Percentiles rank a stretch among this genome's conserved stretches.
Evolutionary conservation across 2,888 invertebrate genomes (phyloP).

Genomic region (Tenthredo mesomela): DNA sequence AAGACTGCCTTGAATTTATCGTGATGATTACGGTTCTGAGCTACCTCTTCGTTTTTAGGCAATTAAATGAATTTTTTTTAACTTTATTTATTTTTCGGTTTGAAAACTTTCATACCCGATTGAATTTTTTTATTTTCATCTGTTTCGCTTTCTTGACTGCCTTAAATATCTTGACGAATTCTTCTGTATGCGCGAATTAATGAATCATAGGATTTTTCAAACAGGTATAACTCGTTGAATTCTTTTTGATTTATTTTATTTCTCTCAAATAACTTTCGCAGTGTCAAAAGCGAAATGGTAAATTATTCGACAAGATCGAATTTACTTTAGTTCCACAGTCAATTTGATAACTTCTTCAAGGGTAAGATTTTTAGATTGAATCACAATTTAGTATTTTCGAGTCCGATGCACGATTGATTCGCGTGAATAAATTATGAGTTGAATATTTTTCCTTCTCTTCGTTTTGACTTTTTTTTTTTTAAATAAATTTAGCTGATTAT

Average conservation of each 20-base stretch:
- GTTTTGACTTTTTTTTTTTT: neutral
- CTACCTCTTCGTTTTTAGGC: neutral
- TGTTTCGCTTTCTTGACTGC: neutral
- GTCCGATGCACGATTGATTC: neutral
- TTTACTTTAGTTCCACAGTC: conserved; percentile 21
- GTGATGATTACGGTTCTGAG: neutral
- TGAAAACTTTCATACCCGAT: neutral
- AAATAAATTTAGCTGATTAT: neutral
- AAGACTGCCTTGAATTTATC: neutral
- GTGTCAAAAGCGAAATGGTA: neutral
- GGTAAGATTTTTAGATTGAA: conserved; percentile 46
- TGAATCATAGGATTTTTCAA: neutral
- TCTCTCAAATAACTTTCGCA: neutral
- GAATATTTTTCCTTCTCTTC: neutral
- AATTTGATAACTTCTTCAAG: conserved; percentile 3
- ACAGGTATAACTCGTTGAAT: neutral
- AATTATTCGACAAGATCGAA: conserved; percentile 5
- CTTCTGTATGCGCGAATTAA: neutral
- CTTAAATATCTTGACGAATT: neutral
- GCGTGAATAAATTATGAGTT: neutral
- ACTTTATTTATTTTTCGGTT: neutral
- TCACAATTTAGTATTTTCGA: conserved; percentile 36
- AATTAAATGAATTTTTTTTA: neutral
- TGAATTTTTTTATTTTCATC: neutral
- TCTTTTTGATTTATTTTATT: neutral